A percentile compares a stretch with the other conserved stretches of the same genome.
Evolutionary conservation across 2,797 vertebrate species (phyloP).

Genomic region (Spea hammondii): DNA sequence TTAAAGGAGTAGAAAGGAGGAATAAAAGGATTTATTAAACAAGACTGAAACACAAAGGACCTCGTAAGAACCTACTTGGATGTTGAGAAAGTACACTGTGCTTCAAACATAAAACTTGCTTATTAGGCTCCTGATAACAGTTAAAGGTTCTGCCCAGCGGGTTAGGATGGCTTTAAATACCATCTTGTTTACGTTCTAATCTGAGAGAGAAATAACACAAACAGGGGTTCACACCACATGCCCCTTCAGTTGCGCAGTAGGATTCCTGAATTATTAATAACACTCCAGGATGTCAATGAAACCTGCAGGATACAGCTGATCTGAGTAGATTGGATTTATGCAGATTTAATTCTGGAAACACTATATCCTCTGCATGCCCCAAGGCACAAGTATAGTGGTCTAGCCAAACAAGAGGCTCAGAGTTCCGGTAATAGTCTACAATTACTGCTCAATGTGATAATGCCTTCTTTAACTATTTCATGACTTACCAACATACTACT

Average conservation of each 20-base stretch:
- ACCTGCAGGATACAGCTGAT: constrained; percentile 42
- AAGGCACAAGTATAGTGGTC: constrained; percentile 20
- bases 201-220: constrained; percentile 41
- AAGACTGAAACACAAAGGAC: not conserved
- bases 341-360: constrained; percentile 59
- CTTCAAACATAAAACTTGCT: constrained; percentile 52
- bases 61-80: constrained; percentile 15
- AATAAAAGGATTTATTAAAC: constrained; percentile 17
- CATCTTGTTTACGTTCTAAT: constrained; percentile 49
- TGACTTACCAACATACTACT: not conserved
- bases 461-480: constrained; percentile 24
- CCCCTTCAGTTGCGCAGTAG: constrained; percentile 46
- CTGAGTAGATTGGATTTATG: constrained; percentile 55
- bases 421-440: not conserved
- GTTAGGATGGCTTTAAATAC: constrained; percentile 46
- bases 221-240: constrained; percentile 41
- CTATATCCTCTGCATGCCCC: constrained; percentile 34
- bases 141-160: constrained; percentile 45
- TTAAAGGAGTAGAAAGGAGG: not conserved
- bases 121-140: constrained; percentile 48
- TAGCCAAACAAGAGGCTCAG: not conserved
- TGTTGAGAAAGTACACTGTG: constrained; percentile 36
- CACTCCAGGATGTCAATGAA: constrained; percentile 33
- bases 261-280: constrained; percentile 47
- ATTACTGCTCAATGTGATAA: not conserved